phyloP scores from a whole-genome alignment of 1,140 invertebrate genomes.

The Microplitis mediator region DNA sequence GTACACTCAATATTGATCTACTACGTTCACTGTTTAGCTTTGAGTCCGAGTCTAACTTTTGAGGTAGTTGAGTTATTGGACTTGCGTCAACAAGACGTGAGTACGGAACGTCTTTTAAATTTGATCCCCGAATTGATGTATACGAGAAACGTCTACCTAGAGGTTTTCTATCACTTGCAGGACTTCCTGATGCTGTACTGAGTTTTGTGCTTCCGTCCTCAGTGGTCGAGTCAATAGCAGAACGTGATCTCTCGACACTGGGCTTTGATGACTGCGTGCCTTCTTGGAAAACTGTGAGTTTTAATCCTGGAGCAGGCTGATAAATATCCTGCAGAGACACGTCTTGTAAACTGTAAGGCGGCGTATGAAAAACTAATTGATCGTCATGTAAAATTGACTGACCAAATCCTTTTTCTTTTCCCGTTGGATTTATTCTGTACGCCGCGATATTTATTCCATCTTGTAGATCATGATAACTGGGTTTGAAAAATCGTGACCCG shows the following conservation, averaged over 20 bases:
- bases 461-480: slow-evolving; percentile 76
- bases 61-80: slow-evolving; percentile 61
- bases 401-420: slow-evolving; percentile 82
- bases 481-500: slow-evolving; percentile 86
- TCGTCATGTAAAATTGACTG: slow-evolving; percentile 90
- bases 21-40: slow-evolving; percentile 72
- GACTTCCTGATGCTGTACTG: slow-evolving; percentile 54
- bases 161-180: slow-evolving; percentile 60
- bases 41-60: slow-evolving; percentile 80
- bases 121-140: slow-evolving; percentile 59
- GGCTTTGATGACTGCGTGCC: slow-evolving; percentile 41
- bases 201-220: slow-evolving; percentile 51
- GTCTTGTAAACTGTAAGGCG: slow-evolving; percentile 80
- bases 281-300: slow-evolving; percentile 45
- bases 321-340: slow-evolving; percentile 75
- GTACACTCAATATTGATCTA: slow-evolving; percentile 67
- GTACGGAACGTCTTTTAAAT: slow-evolving; percentile 76
- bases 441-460: slow-evolving; percentile 84
- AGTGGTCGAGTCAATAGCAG: slow-evolving; percentile 45
- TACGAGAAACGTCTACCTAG: slow-evolving; percentile 70
- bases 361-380: slow-evolving; percentile 89
- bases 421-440: slow-evolving; percentile 70
- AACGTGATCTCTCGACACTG: slow-evolving; percentile 50
- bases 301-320: slow-evolving; percentile 46
- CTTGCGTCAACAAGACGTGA: slow-evolving; percentile 75